Base-by-base conservation (phyloP, 2,797 vertebrate genomes). In the Garrulus glandarius region DNA sequence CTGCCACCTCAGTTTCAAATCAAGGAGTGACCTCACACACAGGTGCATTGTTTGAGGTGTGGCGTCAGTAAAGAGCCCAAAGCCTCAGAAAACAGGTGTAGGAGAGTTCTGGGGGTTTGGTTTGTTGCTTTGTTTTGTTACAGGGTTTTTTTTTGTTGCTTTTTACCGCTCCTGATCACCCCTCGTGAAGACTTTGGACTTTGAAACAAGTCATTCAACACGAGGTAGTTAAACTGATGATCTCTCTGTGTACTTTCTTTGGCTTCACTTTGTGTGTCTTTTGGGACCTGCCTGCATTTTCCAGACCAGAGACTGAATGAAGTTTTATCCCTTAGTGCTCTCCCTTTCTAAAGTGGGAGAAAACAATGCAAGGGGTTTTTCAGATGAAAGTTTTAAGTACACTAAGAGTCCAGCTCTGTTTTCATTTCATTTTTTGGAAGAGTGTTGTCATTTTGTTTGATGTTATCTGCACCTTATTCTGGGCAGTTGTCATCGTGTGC, bases 91-190 rank as follows among this genome's bases (percentile, higher is more conserved):
- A 84, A 34, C 2, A 20, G 13, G 3, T 53, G 2, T 16, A 41
- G 23, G 32, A 57, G 15, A 52, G 12, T 67, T 88, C 2, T 14
- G 29, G 8, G 4, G 5, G 3, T 9, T 60, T 41, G 19, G 14
- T 43, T 53, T 67, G 34, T 34, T 57, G 55, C 12, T 43, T 50
- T 50, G 23, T 21, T 37, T 39, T 19, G 44, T 46, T 46, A 13
- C 4, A 4, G 11, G 3, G 4, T 1, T 1, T 3, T 49, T 9
- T 15, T 26, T 50, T 60, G 14, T 16, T 15, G 15, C 15, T 26
- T 30, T 18, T 50, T 8, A 5, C 3, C 3, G 7, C 26, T 30
- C 2, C 8, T 6, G 5, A 4, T 69, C 27, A 23, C 10, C 2
- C 43, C 9, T 47, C 4, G 47, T 34, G 34, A 59, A 63, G 34